Evolutionary conservation across 1,140 invertebrate species (phyloP).

Genomic region (Brachionus paranguensis): DNA sequence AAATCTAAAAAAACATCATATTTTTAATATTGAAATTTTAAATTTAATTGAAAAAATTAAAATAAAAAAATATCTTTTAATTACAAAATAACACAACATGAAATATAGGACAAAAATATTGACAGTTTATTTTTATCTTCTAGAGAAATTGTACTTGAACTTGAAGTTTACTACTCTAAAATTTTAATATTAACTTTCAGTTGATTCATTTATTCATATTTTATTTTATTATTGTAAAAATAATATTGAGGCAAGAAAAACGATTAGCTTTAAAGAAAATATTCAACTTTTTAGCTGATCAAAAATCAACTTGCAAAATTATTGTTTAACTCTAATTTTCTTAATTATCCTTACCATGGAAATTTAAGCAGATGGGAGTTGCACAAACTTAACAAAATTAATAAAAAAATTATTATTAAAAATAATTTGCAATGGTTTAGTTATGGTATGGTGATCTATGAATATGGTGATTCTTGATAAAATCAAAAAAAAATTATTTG

Average conservation of each 20-base stretch:
- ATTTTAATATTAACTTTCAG: not conserved
- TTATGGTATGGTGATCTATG: no score
- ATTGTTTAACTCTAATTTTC: slow-evolving; percentile 11
- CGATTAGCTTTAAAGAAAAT: not conserved
- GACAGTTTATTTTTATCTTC: not conserved
- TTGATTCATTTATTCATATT: not conserved
- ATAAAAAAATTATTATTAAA: not conserved
- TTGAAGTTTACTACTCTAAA: not conserved
- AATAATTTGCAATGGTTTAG: not conserved
- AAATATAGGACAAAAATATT: not conserved
- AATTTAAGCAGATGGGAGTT: slow-evolving; percentile 35
- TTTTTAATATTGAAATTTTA: no score
- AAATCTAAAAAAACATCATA: no score
- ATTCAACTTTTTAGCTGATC: not conserved
- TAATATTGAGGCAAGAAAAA: not conserved
- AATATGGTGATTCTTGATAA: no score
- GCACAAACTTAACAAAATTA: not conserved
- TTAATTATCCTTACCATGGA: slow-evolving; percentile 11
- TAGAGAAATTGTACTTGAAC: not conserved
- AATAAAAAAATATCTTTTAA: no score
- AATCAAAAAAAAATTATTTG: no score
- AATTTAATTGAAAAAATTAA: no score
- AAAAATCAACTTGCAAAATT: slow-evolving; percentile 17
- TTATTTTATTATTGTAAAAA: not conserved
- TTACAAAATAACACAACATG: no score